Base-by-base conservation (phyloP, 2,113 vertebrate species). In the Limnothrissa miodon region DNA sequence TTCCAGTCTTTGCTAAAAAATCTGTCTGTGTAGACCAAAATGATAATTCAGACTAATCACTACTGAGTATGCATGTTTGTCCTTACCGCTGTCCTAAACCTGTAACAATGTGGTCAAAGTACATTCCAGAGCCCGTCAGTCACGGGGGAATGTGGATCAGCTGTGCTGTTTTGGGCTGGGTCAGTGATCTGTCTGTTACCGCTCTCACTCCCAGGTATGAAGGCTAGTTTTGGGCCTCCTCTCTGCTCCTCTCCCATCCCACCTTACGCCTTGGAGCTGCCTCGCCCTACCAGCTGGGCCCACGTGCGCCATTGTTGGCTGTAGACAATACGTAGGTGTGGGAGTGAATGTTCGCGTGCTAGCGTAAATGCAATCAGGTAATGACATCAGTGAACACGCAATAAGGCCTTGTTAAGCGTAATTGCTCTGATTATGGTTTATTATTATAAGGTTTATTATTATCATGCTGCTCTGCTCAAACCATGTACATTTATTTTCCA, bases 201-300 rank as follows among this genome's bases (percentile, higher is more conserved):
- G 86, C 51, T 87, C 19, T 89, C 42, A 78, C 78, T 87, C 80
- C 78, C 83, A 90, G 89, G 87, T 87, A 81, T n/a, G 19, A 51
- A 51, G 25, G 78, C 56, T 78, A 83, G 42, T 59, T 70, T 36
- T 44, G 39, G 45, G 83, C 78, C 45, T 81, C 80, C 29, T 5
- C 66, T 51, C 25, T n/a, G 45, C 74, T 79, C 82, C 0, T 36
- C 85, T 81, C 39, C 78, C 44, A 13, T 23, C 23, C 23, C 66
- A 13, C 66, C 25, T 62, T 33, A 13, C 13, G 1, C 29, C 29
- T 33, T 4, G 66, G 29, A 36, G 25, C 11, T 17, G 66, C 66
- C 66, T 74, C 66, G 3, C 29, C 66, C 66, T 74, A 13, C 66
- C 21, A 36, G 29, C 33, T 36, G 66, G 29, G 66, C 33, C 25